These are phyloP conservation scores for Pocillopora grandis DNA, from an alignment of 92 coral and sea anemone species.

Conservation along the genomic window DNA sequence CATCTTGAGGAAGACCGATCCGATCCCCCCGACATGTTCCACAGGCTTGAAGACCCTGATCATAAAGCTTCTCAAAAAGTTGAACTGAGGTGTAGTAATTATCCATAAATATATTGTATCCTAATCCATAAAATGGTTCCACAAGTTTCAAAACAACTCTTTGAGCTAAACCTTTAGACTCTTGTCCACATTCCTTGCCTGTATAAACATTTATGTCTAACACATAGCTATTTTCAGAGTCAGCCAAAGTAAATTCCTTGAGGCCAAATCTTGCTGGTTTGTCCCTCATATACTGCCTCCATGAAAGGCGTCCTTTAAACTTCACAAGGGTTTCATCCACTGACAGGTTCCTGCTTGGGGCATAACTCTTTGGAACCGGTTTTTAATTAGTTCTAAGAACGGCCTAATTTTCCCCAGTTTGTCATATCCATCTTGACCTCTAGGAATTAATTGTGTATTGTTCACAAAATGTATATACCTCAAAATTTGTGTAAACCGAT, in stretches of 20 bases:
- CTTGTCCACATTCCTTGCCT: background rate
- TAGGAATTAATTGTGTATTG: constrained; percentile 27
- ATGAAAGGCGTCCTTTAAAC: constrained; percentile 14
- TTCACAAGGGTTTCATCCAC: constrained; percentile 23
- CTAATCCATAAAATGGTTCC: background rate
- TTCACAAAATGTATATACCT: constrained; percentile 53
- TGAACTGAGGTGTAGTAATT: background rate
- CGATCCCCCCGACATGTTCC: background rate
- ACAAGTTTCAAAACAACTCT: constrained; percentile 9
- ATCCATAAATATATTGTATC: background rate
- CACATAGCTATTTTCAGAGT: constrained; percentile 4
- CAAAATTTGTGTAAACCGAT: constrained; percentile 43
- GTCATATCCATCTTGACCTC: constrained; percentile 53
- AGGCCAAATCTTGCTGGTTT: background rate
- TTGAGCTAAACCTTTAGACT: background rate
- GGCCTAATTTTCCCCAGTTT: constrained; percentile 60
- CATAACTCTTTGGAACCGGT: constrained; percentile 29
- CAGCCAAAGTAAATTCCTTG: constrained; percentile 4
- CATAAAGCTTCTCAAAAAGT: background rate
- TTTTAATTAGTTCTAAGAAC: constrained; percentile 49
- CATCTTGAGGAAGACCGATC: background rate
- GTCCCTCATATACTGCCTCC: constrained; percentile 8
- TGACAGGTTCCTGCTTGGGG: constrained; percentile 18
- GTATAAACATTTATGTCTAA: background rate
- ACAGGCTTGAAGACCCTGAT: background rate